Percentiles rank a stretch among this genome's conserved stretches.
phyloP scores from a whole-genome alignment of 2,797 vertebrate genomes.

The Thalassophryne amazonica region DNA sequence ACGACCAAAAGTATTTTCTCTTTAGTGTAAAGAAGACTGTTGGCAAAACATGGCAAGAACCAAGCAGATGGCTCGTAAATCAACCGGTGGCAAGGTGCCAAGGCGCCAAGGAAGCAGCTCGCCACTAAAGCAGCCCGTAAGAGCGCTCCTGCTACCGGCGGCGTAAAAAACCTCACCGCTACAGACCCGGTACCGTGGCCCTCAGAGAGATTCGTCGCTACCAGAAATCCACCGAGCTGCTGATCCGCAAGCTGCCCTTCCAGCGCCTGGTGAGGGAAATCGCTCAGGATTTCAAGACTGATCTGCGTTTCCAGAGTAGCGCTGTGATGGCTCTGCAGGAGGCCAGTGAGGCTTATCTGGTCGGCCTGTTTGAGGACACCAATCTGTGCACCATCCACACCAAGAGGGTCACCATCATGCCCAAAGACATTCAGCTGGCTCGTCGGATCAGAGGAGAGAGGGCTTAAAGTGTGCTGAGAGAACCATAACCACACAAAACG shows the following conservation, averaged over 20 bases:
- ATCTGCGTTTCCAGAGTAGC: not conserved
- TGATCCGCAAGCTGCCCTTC: not conserved
- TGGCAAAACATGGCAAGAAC: too few species aligned
- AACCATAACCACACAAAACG: too few species aligned
- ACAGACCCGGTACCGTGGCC: not conserved
- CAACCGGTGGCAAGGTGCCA: too few species aligned
- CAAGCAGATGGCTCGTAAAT: too few species aligned
- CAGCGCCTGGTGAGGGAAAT: too few species aligned
- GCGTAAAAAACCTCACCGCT: not conserved
- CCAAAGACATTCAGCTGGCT: too few species aligned
- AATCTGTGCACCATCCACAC: not conserved
- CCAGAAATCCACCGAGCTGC: not conserved
- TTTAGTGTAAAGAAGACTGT: too few species aligned
- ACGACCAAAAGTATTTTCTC: too few species aligned
- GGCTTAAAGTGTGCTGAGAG: too few species aligned
- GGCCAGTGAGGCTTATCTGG: not conserved
- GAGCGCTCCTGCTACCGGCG: not conserved
- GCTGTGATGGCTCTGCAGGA: not conserved
- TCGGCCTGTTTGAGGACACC: not conserved
- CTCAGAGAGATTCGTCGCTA: not conserved
- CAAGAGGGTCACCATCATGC: too few species aligned
- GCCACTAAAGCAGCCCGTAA: not conserved
- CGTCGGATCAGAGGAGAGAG: too few species aligned
- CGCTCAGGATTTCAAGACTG: not conserved
- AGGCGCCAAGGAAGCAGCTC: too few species aligned